phyloP scores from a whole-genome alignment of 2,888 invertebrate genomes.

The Phyllotreta striolata region DNA sequence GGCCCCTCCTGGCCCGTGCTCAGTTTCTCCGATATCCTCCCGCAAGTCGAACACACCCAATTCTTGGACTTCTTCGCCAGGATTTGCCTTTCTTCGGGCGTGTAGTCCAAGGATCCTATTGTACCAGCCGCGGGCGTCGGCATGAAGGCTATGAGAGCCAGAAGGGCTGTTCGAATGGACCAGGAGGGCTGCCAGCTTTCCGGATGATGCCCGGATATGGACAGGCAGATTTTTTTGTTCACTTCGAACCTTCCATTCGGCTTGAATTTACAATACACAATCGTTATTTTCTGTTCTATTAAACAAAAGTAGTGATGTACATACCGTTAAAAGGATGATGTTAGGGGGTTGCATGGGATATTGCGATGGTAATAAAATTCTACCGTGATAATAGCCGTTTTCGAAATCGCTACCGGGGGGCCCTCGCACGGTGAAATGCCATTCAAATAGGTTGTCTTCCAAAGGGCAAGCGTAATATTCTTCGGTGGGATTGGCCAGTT shows the following conservation, averaged over 20 bases:
- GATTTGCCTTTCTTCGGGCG: conserved; percentile 80
- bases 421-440: conserved; percentile 96
- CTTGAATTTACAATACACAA: conserved; percentile 57
- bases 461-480: conserved; percentile 89
- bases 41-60: conserved; percentile 73
- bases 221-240: conserved; percentile 93
- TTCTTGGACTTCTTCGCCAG: conserved; percentile 77
- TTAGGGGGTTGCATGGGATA: conserved; percentile 98
- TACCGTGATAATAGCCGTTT: conserved; percentile 90
- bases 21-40: conserved; percentile 66
- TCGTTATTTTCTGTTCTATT: background rate
- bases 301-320: conserved; percentile 49
- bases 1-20: conserved; percentile 55
- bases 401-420: conserved; percentile 89
- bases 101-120: conserved; percentile 90
- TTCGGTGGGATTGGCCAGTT: conserved; percentile 85
- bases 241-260: conserved; percentile 94
- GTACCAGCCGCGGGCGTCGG: conserved; percentile 89
- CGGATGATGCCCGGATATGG: conserved; percentile 96
- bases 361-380: conserved; percentile 89
- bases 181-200: conserved; percentile 98
- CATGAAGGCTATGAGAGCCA: conserved; percentile 95
- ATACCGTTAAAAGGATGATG: conserved; percentile 88
- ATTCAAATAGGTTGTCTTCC: conserved; percentile 95
- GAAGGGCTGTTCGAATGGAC: conserved; percentile 91